A percentile compares a stretch with the other conserved stretches of the same genome.
Conservation (phyloP, 1,140 invertebrate genomes). For the Acyrthosiphon pisum region DNA sequence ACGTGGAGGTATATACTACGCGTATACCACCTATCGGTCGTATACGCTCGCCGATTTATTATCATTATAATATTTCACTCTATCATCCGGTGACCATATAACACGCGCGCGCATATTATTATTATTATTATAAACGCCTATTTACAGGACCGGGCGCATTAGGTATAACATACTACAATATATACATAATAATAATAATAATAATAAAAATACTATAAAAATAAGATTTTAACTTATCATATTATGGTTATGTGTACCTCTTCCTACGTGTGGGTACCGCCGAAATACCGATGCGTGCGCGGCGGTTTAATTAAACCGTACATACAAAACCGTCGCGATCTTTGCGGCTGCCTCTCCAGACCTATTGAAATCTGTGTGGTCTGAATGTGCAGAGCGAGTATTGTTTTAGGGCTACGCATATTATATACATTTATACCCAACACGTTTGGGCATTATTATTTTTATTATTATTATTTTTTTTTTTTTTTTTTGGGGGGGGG, state of each 20-base stretch:
- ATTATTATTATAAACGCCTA: background rate
- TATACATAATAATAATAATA: background rate
- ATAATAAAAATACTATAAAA: background rate
- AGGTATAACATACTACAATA: too few species aligned
- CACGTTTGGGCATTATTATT: too few species aligned
- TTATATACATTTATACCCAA: too few species aligned
- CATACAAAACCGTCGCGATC: background rate
- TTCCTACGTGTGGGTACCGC: background rate
- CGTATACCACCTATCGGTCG: background rate
- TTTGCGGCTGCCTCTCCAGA: background rate
- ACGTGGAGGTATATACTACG: too few species aligned
- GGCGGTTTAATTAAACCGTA: background rate
- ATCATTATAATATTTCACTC: background rate
- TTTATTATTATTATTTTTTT: too few species aligned
- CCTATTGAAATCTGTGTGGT: constrained; percentile 16
- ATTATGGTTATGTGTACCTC: background rate
- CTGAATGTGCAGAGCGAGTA: background rate
- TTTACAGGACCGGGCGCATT: background rate
- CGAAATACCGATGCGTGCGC: background rate
- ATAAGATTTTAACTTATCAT: background rate
- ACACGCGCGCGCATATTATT: background rate
- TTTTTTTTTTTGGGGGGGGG: too few species aligned
- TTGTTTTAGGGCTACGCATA: background rate
- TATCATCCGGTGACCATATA: background rate
- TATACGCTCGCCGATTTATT: background rate